Percentiles rank a stretch among this genome's conserved stretches.
These are phyloP conservation scores for Rotaria sp. DNA, from an alignment of 2,888 invertebrate species.

Conservation along the genomic window DNA sequence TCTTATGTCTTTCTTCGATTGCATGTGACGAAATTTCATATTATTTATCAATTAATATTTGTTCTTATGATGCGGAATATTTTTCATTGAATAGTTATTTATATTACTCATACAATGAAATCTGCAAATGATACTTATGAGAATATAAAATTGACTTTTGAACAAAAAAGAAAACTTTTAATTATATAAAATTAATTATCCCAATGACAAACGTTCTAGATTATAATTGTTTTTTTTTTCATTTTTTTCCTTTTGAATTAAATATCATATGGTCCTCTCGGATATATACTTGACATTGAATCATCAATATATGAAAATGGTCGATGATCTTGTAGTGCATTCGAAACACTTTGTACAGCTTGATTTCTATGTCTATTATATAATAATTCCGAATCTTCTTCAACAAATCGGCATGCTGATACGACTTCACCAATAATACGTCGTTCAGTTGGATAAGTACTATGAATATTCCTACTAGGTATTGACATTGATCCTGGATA, in stretches of 20 bases:
- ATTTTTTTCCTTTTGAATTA: background rate
- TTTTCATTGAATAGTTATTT: too few relatives aligned
- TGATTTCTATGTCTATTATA: background rate
- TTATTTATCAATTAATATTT: background rate
- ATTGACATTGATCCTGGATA: background rate
- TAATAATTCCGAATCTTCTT: background rate
- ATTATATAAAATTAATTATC: background rate
- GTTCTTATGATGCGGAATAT: background rate
- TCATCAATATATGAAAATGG: background rate
- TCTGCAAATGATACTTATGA: too few relatives aligned
- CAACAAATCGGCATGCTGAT: conserved; percentile 18
- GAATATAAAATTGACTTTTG: background rate
- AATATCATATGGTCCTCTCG: background rate
- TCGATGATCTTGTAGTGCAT: background rate
- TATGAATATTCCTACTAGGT: too few relatives aligned
- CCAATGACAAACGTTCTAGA: too few relatives aligned
- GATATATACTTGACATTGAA: background rate
- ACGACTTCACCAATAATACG: background rate
- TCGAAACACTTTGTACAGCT: background rate
- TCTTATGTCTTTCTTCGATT: background rate
- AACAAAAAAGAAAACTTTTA: background rate
- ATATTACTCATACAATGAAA: too few relatives aligned
- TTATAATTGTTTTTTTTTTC: background rate
- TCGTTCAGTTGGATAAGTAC: background rate
- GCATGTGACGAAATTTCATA: background rate